phyloP scores from a whole-genome alignment of 2,113 vertebrate species.

The Nettapus auritus region DNA sequence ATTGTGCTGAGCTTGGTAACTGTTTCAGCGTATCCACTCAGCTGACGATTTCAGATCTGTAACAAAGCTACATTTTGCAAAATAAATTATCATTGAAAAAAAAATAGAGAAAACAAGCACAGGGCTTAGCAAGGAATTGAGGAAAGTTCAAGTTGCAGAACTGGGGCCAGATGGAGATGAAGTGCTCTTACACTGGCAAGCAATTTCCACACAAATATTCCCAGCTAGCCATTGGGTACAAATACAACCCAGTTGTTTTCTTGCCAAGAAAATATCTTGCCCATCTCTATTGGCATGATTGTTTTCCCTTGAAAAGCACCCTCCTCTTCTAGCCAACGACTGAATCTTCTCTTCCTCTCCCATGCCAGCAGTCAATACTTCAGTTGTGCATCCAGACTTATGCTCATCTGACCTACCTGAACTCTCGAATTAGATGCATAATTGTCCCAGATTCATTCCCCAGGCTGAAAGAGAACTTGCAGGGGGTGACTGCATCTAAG shows the following conservation, averaged over 20 bases:
- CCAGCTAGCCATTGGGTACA: not conserved
- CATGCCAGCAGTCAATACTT: not conserved
- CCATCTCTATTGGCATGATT: not conserved
- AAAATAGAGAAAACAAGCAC: not conserved
- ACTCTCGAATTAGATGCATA: not conserved
- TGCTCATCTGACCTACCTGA: not conserved
- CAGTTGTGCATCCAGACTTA: not conserved
- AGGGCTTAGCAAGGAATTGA: not conserved
- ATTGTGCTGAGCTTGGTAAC: not conserved
- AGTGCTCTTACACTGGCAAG: not conserved
- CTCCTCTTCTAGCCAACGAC: not conserved
- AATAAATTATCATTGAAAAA: not conserved
- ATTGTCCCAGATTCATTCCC: not conserved
- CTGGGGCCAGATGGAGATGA: not conserved
- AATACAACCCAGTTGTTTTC: not conserved
- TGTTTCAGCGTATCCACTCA: not conserved
- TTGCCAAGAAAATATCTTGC: not conserved
- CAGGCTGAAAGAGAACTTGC: not conserved
- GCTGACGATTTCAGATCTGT: not conserved
- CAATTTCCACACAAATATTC: not conserved
- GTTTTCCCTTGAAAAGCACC: not conserved
- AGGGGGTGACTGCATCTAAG: not conserved
- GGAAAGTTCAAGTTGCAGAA: not conserved
- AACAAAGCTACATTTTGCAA: not conserved
- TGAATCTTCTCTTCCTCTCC: not conserved